Evolutionary conservation across 1,140 invertebrate species (phyloP), one percentile per base, ranked within the genome.

Genomic region (Monomorium pharaonis): DNA sequence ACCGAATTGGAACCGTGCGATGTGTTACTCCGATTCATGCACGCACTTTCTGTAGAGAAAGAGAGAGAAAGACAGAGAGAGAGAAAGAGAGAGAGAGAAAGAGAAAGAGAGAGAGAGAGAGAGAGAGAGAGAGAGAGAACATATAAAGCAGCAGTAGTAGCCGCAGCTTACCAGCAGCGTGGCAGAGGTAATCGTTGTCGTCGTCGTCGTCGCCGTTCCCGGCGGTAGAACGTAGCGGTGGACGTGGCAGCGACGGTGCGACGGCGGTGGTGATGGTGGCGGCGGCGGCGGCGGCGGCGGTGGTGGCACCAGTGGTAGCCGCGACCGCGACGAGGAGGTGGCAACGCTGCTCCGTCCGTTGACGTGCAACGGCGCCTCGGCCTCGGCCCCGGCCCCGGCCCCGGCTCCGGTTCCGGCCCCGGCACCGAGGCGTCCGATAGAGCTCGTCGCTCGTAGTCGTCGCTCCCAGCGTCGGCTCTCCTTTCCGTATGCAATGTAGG

Each of bases 311-410:
- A n/a, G n/a, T n/a, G n/a, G 89, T 72, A 83, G 51, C 86, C 69
- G 86, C 86, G 87, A 63, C 49, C 78, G 62, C 74, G 60, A 33
- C 60, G 67, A 74, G 76, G 89, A 89, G 77, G 86, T 84, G 88
- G 88, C 89, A 89, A 89, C 88, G 86, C 65, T 63, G 89, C 81
- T 87, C 84, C 78, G 88, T 89, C 69, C 51, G 88, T 87, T 80
- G 88, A 70, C 60, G 80, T 85, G 87, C 87, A 83, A 88, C 88
- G 81, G 81, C 70, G 81, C 70, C 81, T 60, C 72, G 81, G 84
- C 87, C 69, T 63, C 87, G 86, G 37, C 76, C 24, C n/a, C 77
- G 77, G 18, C 60, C 30, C 14, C 75, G 56, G 47, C 58, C 12
- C 21, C 60, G 76, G 58, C 27, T 42, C 30, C 75, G 33, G 44